Evolutionary conservation across 2,797 vertebrate species (phyloP).

Genomic region (Pyrocephalus nanus): DNA sequence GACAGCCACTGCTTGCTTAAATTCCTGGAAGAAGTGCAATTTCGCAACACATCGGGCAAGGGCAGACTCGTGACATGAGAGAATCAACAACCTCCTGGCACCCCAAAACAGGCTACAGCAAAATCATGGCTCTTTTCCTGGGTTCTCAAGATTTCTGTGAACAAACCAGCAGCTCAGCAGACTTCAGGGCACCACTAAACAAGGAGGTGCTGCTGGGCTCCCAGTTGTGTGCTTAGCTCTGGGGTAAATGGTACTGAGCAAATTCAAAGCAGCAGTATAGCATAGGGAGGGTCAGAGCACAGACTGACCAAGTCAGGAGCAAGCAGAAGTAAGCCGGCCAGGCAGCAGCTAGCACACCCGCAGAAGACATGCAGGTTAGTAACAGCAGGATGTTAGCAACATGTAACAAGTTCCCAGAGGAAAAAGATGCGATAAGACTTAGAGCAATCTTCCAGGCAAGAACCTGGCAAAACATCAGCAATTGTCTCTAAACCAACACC

Average conservation of each 20-base stretch:
- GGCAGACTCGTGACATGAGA: not conserved
- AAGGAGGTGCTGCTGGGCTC: fast-evolving
- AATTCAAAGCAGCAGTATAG: not conserved
- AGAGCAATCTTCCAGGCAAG: not conserved
- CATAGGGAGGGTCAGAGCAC: not conserved
- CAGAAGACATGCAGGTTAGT: not conserved
- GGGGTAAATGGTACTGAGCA: not conserved
- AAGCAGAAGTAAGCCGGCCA: not conserved
- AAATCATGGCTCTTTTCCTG: not conserved
- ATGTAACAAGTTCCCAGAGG: not conserved
- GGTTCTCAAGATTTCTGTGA: not conserved
- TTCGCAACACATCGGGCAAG: not conserved
- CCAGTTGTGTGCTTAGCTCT: not conserved
- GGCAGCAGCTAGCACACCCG: not conserved
- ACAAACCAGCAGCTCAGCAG: not conserved
- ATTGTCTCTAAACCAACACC: not conserved
- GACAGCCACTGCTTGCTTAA: not conserved
- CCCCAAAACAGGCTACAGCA: not conserved
- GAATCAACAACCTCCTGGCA: not conserved
- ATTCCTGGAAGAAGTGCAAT: not conserved
- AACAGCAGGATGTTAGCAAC: not conserved
- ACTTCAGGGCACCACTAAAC: not conserved
- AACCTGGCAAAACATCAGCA: not conserved
- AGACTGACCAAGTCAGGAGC: not conserved
- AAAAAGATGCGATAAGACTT: not conserved